Evolutionary conservation across 2,888 invertebrate species (phyloP).

Genomic region (Papilio elwesi): DNA sequence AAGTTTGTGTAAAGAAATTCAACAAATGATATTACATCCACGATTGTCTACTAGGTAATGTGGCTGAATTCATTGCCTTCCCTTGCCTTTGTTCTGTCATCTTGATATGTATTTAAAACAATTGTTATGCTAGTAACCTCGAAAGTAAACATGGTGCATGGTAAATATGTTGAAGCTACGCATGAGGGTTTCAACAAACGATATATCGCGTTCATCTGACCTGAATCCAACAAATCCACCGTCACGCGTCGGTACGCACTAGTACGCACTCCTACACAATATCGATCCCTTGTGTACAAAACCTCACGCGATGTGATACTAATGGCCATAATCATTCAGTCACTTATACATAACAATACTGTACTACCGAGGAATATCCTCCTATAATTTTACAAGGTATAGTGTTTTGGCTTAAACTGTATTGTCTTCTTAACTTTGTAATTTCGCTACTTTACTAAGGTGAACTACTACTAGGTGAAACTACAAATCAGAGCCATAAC

Average conservation of each 20-base stretch:
- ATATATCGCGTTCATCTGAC: slow-evolving; percentile 21
- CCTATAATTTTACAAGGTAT: no score
- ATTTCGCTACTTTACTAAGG: no score
- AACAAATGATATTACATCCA: no score
- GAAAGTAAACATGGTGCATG: neutral
- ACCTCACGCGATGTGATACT: slow-evolving; percentile 25
- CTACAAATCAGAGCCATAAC: no score
- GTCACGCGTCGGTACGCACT: slow-evolving; percentile 28
- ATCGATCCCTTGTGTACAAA: slow-evolving; percentile 25
- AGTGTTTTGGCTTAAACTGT: no score
- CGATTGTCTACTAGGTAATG: neutral
- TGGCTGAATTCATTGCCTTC: neutral
- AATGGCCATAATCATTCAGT: neutral
- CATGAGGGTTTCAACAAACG: slow-evolving; percentile 18
- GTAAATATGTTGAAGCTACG: neutral
- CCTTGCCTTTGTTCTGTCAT: neutral
- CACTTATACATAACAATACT: neutral
- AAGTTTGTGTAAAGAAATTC: no score
- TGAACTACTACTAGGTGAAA: no score
- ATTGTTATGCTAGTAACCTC: neutral
- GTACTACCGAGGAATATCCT: no score
- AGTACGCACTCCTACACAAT: neutral
- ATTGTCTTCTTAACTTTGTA: no score
- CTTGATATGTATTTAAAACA: neutral
- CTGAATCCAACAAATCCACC: slow-evolving; percentile 22